Evolutionary conservation across 2,888 invertebrate species (phyloP).

Genomic region (Teinopalpus imperialis): DNA sequence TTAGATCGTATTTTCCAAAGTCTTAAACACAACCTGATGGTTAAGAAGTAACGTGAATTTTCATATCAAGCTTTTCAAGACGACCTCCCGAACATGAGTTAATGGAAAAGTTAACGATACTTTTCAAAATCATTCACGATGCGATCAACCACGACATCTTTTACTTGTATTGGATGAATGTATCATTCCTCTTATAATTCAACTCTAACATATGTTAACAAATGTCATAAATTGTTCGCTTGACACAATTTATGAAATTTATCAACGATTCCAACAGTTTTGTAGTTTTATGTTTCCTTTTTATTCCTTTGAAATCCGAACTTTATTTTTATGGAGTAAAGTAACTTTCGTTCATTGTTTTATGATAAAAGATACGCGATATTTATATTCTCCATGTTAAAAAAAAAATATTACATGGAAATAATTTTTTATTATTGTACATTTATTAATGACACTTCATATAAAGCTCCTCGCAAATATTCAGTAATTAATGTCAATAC

Average conservation of each 20-base stretch:
- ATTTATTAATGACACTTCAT: too few species aligned
- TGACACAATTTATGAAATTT: too few species aligned
- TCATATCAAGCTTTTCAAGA: constrained; percentile 65
- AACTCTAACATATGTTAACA: too few species aligned
- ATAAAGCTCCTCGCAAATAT: too few species aligned
- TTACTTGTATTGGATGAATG: constrained; percentile 17
- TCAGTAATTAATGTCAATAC: too few species aligned
- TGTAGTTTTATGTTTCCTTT: constrained; percentile 19
- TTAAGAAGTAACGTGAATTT: constrained; percentile 55
- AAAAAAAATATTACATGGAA: constrained; percentile 38
- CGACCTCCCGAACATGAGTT: constrained; percentile 52
- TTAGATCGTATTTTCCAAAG: constrained; percentile 52
- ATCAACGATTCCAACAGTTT: too few species aligned
- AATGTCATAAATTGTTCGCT: too few species aligned
- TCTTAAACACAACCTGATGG: constrained; percentile 45
- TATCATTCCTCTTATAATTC: too few species aligned
- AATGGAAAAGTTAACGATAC: constrained; percentile 49
- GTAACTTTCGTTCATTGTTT: constrained; percentile 16
- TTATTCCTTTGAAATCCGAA: constrained; percentile 14
- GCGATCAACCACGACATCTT: constrained; percentile 25
- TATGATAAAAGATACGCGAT: constrained; percentile 17
- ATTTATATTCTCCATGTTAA: constrained; percentile 6
- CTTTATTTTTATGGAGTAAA: constrained; percentile 8
- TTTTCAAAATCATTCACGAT: constrained; percentile 31
- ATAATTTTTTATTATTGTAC: constrained; percentile 41